Percentiles rank a stretch among this genome's conserved stretches.
Evolutionary conservation across 2,113 vertebrate genomes (phyloP).

Genomic region (Forbesichthys papilliferus): DNA sequence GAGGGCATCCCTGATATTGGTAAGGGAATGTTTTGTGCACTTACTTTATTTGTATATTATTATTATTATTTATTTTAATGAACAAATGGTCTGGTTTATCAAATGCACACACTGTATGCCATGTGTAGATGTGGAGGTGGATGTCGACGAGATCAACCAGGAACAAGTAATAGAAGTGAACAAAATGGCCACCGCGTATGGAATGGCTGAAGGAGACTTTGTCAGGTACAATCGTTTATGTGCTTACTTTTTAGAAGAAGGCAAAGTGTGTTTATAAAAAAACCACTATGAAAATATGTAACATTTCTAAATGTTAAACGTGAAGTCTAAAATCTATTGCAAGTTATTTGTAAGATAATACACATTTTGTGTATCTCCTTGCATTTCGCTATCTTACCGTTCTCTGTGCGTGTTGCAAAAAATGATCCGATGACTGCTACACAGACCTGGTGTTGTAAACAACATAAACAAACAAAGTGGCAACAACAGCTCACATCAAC

Average conservation of each 20-base stretch:
- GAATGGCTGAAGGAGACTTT: conserved; percentile 94
- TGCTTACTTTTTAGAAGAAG: not conserved
- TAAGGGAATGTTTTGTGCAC: conserved; percentile 49
- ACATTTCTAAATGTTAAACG: too few relatives aligned
- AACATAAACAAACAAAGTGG: too few relatives aligned
- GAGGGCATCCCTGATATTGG: conserved; percentile 96
- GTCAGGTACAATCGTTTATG: conserved; percentile 78
- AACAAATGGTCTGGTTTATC: too few relatives aligned
- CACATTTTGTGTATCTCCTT: too few relatives aligned
- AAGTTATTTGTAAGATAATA: too few relatives aligned
- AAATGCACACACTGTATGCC: not conserved
- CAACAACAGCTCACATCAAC: too few relatives aligned
- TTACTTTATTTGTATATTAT: not conserved
- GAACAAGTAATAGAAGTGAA: conserved; percentile 92
- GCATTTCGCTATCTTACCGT: too few relatives aligned
- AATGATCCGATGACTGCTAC: too few relatives aligned
- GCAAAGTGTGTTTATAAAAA: not conserved
- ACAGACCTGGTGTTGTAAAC: too few relatives aligned
- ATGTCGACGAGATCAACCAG: conserved; percentile 90
- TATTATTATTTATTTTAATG: too few relatives aligned
- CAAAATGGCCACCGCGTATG: conserved; percentile 91
- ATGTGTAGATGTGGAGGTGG: conserved; percentile 89
- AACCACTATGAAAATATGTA: not conserved
- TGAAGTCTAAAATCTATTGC: too few relatives aligned
- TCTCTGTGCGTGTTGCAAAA: too few relatives aligned